Percentiles rank a stretch among this genome's conserved stretches.
Conservation (phyloP, 2,888 invertebrate species). For the Rhabditoides inermis region DNA sequence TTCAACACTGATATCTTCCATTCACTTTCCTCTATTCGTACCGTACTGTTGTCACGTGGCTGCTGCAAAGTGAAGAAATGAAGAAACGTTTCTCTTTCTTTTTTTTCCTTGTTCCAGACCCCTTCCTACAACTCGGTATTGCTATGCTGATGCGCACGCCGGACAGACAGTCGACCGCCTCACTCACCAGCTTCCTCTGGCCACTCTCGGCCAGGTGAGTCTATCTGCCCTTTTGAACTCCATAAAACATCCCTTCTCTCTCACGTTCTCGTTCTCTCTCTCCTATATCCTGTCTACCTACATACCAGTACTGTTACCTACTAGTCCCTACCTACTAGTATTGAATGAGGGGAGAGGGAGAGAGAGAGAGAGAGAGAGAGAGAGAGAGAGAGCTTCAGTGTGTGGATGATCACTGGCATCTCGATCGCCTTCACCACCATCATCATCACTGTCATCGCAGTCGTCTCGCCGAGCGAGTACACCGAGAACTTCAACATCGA, state of each 20-base stretch:
- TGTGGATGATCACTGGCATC: constrained; percentile 94
- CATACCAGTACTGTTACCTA: no score
- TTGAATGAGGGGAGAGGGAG: not conserved
- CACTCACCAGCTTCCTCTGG: constrained; percentile 86
- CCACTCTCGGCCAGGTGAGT: constrained; percentile 67
- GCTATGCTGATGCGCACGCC: constrained; percentile 72
- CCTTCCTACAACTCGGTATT: constrained; percentile 56
- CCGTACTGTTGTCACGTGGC: no score
- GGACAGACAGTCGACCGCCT: constrained; percentile 69
- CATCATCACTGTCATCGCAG: constrained; percentile 55
- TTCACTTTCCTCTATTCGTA: no score
- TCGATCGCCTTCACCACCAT: constrained; percentile 62
- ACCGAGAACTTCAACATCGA: constrained; percentile 27
- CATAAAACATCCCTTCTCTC: no score
- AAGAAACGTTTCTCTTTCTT: no score
- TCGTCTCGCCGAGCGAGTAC: constrained; percentile 56
- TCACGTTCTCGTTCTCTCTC: no score
- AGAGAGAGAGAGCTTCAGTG: constrained; percentile 58
- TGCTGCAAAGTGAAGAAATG: no score
- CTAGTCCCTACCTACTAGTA: no score
- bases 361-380: not conserved
- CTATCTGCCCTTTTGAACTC: no score
- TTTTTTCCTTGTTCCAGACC: no score
- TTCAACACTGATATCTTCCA: no score
- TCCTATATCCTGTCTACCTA: no score